Percentiles rank a stretch among this genome's conserved stretches.
Evolutionary conservation across 2,113 vertebrate genomes (phyloP).

Genomic region (Pangasianodon hypophthalmus): DNA sequence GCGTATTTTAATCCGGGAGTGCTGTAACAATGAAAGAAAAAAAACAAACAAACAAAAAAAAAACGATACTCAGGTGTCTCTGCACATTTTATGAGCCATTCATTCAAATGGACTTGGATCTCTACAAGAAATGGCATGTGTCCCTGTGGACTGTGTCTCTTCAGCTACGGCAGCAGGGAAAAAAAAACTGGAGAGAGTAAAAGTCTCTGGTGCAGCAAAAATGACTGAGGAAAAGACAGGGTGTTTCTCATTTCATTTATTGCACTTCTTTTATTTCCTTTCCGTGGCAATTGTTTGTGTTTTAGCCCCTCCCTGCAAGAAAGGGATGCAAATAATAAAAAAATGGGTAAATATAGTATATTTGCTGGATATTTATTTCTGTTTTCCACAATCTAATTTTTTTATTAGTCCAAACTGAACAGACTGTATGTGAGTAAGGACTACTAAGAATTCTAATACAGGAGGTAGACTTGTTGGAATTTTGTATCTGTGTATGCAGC

Average conservation of each 20-base stretch:
- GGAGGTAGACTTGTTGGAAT: neutral
- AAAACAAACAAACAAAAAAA: neutral
- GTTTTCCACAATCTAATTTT: neutral
- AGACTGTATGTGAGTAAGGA: neutral
- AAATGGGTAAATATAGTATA: neutral
- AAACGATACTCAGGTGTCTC: neutral
- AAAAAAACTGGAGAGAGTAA: neutral
- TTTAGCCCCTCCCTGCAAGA: neutral
- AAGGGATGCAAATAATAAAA: neutral
- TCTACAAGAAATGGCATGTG: constrained; percentile 1
- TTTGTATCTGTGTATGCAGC: neutral
- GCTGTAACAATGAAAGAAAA: neutral
- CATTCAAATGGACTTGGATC: constrained; percentile 17
- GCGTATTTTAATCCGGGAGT: neutral
- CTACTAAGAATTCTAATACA: neutral
- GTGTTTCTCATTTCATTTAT: neutral
- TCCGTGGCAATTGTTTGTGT: neutral
- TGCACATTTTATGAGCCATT: neutral
- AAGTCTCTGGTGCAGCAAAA: neutral
- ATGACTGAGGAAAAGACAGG: neutral
- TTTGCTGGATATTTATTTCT: neutral
- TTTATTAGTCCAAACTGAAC: neutral
- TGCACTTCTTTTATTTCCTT: constrained; percentile 1
- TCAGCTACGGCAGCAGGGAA: neutral
- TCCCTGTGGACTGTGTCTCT: constrained; percentile 14